Evolutionary conservation across 1,140 invertebrate species (phyloP).

Genomic region (Mya arenaria): DNA sequence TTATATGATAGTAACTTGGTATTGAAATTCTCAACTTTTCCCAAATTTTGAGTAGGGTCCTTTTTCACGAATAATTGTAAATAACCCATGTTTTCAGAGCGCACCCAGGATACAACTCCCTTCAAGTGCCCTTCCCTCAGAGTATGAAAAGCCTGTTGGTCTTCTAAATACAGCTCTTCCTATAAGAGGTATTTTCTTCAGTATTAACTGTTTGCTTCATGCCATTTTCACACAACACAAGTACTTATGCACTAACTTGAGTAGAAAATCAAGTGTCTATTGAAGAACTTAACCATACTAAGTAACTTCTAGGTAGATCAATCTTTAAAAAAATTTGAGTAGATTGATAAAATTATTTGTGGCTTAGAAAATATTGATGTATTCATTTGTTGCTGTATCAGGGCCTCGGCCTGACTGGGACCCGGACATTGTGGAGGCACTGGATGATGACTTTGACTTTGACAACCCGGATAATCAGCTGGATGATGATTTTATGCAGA

Average conservation of each 20-base stretch:
- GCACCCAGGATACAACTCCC: slow-evolving; percentile 86
- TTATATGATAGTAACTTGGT: too few relatives aligned
- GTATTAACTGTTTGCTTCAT: too few relatives aligned
- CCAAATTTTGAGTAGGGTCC: not conserved
- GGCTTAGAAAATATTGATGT: too few relatives aligned
- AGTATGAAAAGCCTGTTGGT: slow-evolving; percentile 93
- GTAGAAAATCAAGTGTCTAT: too few relatives aligned
- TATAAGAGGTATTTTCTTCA: slow-evolving; percentile 84
- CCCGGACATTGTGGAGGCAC: slow-evolving; percentile 94
- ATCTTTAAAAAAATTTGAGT: too few relatives aligned
- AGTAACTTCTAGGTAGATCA: too few relatives aligned
- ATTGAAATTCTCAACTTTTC: too few relatives aligned
- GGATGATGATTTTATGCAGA: slow-evolving; percentile 95
- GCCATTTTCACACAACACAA: too few relatives aligned
- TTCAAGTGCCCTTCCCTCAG: slow-evolving; percentile 94
- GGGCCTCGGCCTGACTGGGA: slow-evolving; percentile 92
- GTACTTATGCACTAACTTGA: too few relatives aligned
- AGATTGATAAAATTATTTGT: too few relatives aligned
- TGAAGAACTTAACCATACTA: too few relatives aligned
- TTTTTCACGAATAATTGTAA: not conserved
- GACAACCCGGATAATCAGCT: slow-evolving; percentile 91
- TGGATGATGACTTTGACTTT: slow-evolving; percentile 96
- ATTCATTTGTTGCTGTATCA: slow-evolving; percentile 72
- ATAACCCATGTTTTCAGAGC: not conserved
- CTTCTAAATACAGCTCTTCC: slow-evolving; percentile 93